Conservation (phyloP, 2,797 vertebrate genomes). For the Pseudocheirus occidentalis region DNA sequence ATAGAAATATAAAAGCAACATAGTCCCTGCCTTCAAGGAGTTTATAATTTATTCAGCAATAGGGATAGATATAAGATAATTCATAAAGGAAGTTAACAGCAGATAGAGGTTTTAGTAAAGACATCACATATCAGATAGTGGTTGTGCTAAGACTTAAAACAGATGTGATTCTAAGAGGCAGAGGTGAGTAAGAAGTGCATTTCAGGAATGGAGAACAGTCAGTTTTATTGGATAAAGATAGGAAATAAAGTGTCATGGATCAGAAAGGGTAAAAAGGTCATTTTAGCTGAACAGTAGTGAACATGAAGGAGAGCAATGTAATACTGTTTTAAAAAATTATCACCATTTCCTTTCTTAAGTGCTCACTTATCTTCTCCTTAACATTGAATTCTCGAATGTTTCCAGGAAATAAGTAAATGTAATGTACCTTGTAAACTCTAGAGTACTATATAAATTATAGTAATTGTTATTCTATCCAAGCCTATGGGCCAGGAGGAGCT, state of each 20-base stretch:
- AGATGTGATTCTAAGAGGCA: background rate
- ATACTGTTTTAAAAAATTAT: background rate
- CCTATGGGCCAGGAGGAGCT: background rate
- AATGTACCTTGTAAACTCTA: background rate
- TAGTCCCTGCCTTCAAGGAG: background rate
- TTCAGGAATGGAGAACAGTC: background rate
- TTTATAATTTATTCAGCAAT: background rate
- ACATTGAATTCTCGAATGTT: background rate
- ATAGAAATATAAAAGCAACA: background rate
- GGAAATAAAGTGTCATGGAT: background rate
- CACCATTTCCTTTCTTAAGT: background rate
- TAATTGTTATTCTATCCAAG: background rate
- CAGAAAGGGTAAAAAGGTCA: background rate
- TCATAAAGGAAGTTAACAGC: background rate
- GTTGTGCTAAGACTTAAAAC: background rate
- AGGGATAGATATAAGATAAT: background rate
- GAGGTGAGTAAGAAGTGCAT: background rate
- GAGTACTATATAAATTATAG: background rate
- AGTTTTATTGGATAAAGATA: background rate
- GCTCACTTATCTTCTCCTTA: background rate
- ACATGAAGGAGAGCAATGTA: background rate
- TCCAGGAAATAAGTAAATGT: background rate
- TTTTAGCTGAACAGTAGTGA: background rate
- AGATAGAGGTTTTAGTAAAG: background rate
- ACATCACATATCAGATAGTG: background rate